Evolutionary conservation across 2,797 vertebrate genomes (phyloP).

Genomic region (Delichon dasypus): DNA sequence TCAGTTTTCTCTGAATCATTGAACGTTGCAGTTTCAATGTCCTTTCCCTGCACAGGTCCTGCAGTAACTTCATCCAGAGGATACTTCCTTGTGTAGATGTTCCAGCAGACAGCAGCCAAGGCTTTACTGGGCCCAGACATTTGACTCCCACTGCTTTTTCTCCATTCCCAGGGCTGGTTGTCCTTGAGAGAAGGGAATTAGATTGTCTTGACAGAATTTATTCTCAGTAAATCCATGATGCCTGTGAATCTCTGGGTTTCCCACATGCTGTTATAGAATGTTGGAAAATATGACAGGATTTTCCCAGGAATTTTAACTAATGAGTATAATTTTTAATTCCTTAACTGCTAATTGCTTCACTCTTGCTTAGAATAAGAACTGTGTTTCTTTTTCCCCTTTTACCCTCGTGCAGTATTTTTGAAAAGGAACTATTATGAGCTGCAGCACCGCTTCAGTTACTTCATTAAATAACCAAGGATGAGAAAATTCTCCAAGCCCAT

Average conservation of each 20-base stretch:
- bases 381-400: background rate
- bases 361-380: background rate
- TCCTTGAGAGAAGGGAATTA: background rate
- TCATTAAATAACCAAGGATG: background rate
- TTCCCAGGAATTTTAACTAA: slow-evolving; percentile 9
- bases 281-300: background rate
- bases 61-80: background rate
- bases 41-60: background rate
- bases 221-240: background rate
- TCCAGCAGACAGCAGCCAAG: background rate
- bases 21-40: background rate
- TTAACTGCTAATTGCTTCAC: background rate
- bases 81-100: background rate
- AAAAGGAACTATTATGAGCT: background rate
- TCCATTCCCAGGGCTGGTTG: background rate
- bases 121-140: background rate
- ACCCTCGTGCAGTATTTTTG: background rate
- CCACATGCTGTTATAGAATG: background rate
- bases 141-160: background rate
- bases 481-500: background rate
- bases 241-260: background rate
- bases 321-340: background rate
- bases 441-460: background rate
- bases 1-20: background rate
- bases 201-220: background rate